Conservation (phyloP, 2,113 vertebrate species). For the Paratilapia polleni region DNA sequence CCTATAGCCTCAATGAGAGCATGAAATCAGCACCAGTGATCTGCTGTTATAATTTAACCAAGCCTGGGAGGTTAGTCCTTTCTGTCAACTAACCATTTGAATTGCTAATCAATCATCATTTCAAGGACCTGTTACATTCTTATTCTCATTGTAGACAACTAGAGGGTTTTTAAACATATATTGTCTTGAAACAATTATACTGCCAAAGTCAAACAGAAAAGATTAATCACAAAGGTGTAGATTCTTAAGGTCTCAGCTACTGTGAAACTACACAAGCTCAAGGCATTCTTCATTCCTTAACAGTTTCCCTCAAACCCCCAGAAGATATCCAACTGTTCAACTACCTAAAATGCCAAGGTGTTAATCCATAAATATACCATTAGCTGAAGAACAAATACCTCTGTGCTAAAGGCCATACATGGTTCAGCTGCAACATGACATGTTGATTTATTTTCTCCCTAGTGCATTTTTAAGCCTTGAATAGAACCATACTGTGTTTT, state of each 20-base stretch:
- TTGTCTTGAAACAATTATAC: conserved; percentile 6
- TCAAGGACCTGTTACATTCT: conserved; percentile 5
- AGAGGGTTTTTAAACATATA: neutral
- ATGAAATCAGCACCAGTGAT: conserved; percentile 31
- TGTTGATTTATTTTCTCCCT: conserved; percentile 42
- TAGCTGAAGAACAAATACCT: conserved; percentile 36
- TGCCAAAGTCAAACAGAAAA: neutral
- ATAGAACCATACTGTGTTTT: conserved; percentile 53
- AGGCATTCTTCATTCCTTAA: conserved; percentile 23
- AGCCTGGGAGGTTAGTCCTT: conserved; percentile 18
- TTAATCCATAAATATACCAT: conserved; percentile 16
- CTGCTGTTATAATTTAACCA: conserved; percentile 22
- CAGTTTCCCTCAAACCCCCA: conserved; percentile 3
- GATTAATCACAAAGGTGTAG: neutral
- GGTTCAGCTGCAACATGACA: conserved; percentile 36
- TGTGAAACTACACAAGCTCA: neutral
- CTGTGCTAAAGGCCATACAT: conserved; percentile 39
- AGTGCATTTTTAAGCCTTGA: conserved; percentile 48
- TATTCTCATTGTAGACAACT: neutral
- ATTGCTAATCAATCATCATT: neutral
- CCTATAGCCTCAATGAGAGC: conserved; percentile 44
- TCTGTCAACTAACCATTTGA: conserved; percentile 13
- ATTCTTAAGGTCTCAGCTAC: neutral
- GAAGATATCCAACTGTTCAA: conserved; percentile 25
- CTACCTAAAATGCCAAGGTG: conserved; percentile 58